Conservation (phyloP, 2,113 vertebrate species). For the Malurus elegans region DNA sequence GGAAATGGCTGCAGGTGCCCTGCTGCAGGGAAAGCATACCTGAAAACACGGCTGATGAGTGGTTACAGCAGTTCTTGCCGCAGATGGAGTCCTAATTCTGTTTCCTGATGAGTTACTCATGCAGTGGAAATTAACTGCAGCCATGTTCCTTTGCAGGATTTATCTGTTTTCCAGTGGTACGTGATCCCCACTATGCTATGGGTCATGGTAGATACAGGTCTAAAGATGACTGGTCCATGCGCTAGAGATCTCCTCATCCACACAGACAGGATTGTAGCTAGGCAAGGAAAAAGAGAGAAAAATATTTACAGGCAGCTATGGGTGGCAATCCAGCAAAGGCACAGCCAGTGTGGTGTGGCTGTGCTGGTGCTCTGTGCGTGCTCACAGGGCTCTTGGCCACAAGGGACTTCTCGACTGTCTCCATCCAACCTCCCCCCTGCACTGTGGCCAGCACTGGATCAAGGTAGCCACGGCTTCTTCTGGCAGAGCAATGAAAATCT, state of each 20-base stretch:
- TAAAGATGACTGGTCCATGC: not conserved
- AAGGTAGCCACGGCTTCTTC: not conserved
- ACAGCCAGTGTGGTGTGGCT: not conserved
- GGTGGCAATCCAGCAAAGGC: not conserved
- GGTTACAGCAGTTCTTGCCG: not conserved
- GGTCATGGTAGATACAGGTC: not conserved
- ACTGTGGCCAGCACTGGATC: not conserved
- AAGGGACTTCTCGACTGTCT: not conserved
- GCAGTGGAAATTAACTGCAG: not conserved
- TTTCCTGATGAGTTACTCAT: not conserved
- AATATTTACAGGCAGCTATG: not conserved
- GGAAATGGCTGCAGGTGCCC: not conserved
- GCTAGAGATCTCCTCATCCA: not conserved
- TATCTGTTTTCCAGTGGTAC: not conserved
- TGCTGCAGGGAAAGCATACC: not conserved
- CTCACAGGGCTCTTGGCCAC: not conserved
- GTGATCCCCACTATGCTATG: not conserved
- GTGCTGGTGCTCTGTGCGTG: not conserved
- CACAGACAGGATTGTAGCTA: accelerated
- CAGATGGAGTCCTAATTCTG: not conserved
- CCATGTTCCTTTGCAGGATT: not conserved
- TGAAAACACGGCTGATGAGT: constrained; percentile 18
- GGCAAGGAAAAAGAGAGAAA: not conserved
- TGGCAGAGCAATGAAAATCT: not conserved
- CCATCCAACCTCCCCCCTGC: not conserved